A percentile compares a stretch with the other conserved stretches of the same genome.
Evolutionary conservation across 2,113 vertebrate genomes (phyloP).

Genomic region (Phrynosoma platyrhinos): DNA sequence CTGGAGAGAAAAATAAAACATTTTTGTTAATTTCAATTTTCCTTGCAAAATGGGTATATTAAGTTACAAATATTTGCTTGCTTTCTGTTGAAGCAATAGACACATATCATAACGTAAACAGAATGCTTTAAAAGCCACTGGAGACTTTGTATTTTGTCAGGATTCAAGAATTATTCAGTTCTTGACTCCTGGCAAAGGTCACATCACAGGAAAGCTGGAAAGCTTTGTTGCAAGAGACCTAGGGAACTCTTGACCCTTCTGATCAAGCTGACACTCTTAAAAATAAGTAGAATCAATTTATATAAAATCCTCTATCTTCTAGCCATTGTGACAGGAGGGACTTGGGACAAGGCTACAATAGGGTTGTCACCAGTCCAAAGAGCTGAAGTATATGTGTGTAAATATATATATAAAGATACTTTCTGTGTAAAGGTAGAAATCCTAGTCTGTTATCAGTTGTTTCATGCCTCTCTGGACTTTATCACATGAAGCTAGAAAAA

Average conservation of each 20-base stretch:
- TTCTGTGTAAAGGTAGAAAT: neutral
- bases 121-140: neutral
- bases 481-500: no score
- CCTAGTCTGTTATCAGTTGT: no score
- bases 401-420: neutral
- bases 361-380: neutral
- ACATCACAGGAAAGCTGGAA: neutral
- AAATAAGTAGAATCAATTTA: no score
- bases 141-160: neutral
- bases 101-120: neutral
- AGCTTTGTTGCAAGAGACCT: neutral
- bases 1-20: neutral
- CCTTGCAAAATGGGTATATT: neutral
- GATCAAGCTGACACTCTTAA: no score
- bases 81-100: neutral
- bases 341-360: neutral
- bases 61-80: neutral
- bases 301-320: no score
- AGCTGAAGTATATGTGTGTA: neutral
- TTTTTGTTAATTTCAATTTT: neutral
- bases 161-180: neutral
- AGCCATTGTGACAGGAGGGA: no score
- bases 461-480: no score
- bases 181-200: neutral
- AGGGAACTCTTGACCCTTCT: no score